Conservation (phyloP, 2,797 vertebrate species). For the Coendou prehensilis region DNA sequence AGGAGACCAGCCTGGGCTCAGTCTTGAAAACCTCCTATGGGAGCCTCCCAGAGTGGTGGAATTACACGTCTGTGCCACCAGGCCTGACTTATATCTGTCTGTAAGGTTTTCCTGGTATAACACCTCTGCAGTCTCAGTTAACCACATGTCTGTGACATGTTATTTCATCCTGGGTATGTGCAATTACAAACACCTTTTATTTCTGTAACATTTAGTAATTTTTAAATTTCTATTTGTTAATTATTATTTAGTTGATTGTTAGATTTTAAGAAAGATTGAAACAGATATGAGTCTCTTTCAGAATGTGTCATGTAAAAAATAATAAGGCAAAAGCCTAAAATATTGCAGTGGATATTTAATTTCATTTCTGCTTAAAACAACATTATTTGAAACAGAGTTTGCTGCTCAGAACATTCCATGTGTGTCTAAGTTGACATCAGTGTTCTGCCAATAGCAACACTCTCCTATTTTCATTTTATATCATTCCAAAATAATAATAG, state of each 20-base stretch:
- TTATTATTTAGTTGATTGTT: neutral
- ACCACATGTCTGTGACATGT: neutral
- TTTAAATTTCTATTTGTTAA: neutral
- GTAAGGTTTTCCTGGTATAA: neutral
- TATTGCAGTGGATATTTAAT: rapidly evolving
- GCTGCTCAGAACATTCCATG: rapidly evolving
- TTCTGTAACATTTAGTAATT: neutral
- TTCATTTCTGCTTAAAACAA: neutral
- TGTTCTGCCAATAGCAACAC: neutral
- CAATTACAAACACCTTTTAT: neutral
- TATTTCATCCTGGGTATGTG: neutral
- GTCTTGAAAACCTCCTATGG: neutral
- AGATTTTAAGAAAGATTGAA: neutral
- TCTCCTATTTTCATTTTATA: neutral
- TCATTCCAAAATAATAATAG: neutral
- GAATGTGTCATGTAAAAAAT: neutral
- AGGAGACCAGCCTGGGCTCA: neutral
- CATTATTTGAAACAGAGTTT: neutral
- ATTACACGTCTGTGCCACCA: neutral
- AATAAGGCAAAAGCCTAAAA: neutral
- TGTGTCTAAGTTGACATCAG: neutral
- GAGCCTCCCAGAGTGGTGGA: neutral
- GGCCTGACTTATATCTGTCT: neutral
- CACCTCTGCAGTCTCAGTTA: neutral
- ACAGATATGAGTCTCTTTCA: neutral